Conservation (phyloP, 2,113 vertebrate genomes). For the Caranx ignobilis region DNA sequence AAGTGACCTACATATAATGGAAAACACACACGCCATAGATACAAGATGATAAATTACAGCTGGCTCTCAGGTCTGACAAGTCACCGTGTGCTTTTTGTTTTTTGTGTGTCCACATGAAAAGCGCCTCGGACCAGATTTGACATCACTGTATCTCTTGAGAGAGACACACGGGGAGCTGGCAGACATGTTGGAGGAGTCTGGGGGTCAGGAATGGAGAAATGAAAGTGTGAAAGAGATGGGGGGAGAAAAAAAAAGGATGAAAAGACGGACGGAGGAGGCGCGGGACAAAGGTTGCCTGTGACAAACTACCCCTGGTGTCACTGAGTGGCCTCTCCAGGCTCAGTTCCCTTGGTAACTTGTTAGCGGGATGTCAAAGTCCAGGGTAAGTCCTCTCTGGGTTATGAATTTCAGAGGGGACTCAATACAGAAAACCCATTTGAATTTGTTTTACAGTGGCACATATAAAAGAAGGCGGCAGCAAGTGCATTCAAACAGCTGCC, state of each 20-base stretch:
- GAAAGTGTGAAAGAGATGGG: not conserved
- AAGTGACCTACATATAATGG: conserved; percentile 21
- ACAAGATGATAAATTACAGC: conserved; percentile 29
- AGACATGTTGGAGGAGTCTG: not conserved
- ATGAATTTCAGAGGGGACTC: conserved; percentile 15
- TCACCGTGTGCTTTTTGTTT: conserved; percentile 4
- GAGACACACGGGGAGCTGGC: not conserved
- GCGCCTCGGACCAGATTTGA: not conserved
- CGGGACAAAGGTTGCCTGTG: conserved; percentile 21
- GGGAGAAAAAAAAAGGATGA: conserved; percentile 1
- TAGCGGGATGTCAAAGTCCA: conserved; percentile 52
- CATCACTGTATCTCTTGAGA: not conserved
- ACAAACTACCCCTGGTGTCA: conserved; percentile 12
- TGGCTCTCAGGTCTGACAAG: conserved; percentile 5
- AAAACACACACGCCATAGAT: not conserved
- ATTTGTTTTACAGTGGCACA: conserved; percentile 37
- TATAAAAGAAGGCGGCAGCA: not conserved
- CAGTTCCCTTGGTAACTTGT: conserved; percentile 71
- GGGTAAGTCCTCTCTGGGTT: not conserved
- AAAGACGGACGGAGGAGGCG: not conserved
- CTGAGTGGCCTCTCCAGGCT: conserved; percentile 12
- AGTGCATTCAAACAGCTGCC: conserved; percentile 4
- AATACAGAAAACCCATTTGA: conserved; percentile 40
- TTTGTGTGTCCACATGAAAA: not conserved
- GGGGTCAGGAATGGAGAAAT: not conserved